phyloP scores from a whole-genome alignment of 2,113 vertebrate genomes.

The Podocnemis expansa region DNA sequence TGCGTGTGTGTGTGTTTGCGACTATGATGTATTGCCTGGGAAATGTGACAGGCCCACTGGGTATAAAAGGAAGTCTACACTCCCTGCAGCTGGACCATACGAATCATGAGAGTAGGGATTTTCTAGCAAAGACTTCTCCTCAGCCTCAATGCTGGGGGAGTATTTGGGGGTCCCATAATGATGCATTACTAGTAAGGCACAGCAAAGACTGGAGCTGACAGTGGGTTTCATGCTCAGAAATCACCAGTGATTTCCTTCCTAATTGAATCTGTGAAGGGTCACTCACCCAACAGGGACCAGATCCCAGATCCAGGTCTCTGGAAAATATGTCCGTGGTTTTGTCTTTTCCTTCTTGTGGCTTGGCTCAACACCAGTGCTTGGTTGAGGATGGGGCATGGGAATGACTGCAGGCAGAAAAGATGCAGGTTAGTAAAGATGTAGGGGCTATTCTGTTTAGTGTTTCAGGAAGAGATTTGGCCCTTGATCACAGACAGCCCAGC shows the following conservation, averaged over 20 bases:
- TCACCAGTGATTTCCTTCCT: not conserved
- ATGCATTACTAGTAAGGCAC: not conserved
- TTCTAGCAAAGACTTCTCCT: not conserved
- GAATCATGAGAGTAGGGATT: not conserved
- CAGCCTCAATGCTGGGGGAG: too few relatives aligned
- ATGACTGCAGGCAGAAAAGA: not conserved
- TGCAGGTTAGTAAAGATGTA: not conserved
- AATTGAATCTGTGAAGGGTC: not conserved
- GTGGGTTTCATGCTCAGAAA: not conserved
- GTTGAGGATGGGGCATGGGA: accelerated
- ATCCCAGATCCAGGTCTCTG: constrained; percentile 90
- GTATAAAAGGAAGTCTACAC: not conserved
- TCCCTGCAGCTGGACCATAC: not conserved
- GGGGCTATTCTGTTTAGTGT: not conserved
- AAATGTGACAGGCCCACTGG: not conserved
- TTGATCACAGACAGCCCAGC: not conserved
- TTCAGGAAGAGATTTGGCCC: not conserved
- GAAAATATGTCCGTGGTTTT: constrained; percentile 73
- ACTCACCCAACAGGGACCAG: constrained; percentile 82
- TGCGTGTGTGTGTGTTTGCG: too few relatives aligned
- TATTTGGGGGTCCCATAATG: not conserved
- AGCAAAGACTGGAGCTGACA: not conserved
- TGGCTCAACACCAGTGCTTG: not conserved
- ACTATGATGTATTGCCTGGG: not conserved
- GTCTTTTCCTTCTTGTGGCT: not conserved